phyloP scores from a whole-genome alignment of 2,888 invertebrate species.

The Lasioglossum villosulum region DNA sequence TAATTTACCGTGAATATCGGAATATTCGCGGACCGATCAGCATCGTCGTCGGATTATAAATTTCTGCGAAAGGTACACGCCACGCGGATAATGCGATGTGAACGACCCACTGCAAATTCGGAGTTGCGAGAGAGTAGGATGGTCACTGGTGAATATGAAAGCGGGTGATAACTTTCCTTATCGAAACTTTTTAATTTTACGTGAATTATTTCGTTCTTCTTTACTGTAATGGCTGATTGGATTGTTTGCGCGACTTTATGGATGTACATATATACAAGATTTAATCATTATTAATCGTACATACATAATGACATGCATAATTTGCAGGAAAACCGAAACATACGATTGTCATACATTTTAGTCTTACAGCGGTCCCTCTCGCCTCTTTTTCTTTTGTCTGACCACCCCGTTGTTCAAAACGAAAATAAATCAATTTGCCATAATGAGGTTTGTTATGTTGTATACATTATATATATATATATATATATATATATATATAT shows the following conservation, averaged over 20 bases:
- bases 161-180: not conserved
- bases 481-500: no score
- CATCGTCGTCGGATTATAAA: conserved; percentile 50
- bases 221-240: not conserved
- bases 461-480: no score
- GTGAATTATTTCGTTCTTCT: not conserved
- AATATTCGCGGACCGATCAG: conserved; percentile 51
- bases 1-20: conserved; percentile 61
- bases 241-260: not conserved
- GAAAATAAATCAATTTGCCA: not conserved
- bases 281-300: not conserved
- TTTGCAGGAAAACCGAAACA: no score
- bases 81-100: conserved; percentile 5
- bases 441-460: not conserved
- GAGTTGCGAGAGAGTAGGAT: conserved; percentile 10
- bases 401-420: no score
- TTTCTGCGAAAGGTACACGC: conserved; percentile 39
- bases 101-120: not conserved
- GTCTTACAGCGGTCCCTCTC: no score
- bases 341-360: no score
- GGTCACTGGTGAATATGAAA: conserved; percentile 4
- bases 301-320: no score
- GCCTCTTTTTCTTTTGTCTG: no score
- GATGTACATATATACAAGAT: not conserved
- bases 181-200: not conserved